A percentile compares a stretch with the other conserved stretches of the same genome.
Evolutionary conservation across 1,140 invertebrate genomes (phyloP).

Genomic region (Melipona quadrifasciata): DNA sequence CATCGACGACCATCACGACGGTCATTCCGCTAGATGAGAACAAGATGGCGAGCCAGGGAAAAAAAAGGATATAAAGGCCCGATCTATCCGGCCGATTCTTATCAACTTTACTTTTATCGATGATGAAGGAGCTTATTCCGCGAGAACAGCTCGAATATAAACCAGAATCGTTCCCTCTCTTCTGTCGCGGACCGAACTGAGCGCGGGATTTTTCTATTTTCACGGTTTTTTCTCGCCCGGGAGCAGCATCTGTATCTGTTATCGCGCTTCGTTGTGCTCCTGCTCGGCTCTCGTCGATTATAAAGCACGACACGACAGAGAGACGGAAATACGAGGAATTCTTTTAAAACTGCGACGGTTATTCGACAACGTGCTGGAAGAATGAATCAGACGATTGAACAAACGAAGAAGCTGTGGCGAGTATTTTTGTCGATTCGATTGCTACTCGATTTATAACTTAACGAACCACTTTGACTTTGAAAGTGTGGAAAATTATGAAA

Average conservation of each 20-base stretch:
- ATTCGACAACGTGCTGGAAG: neutral
- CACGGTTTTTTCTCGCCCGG: neutral
- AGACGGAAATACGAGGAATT: neutral
- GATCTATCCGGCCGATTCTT: conserved; percentile 30
- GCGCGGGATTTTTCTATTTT: neutral
- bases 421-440: too few relatives aligned
- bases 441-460: too few relatives aligned
- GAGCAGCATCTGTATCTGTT: neutral
- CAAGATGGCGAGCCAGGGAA: conserved; percentile 12
- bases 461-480: too few relatives aligned
- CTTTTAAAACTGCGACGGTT: neutral
- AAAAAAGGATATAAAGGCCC: conserved; percentile 31
- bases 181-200: neutral
- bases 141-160: conserved; percentile 16
- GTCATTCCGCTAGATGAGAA: conserved; percentile 31
- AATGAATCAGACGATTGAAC: too few relatives aligned
- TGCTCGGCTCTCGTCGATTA: neutral
- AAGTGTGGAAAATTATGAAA: too few relatives aligned
- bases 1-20: neutral
- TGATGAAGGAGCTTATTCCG: conserved; percentile 33
- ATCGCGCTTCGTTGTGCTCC: neutral
- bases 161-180: neutral
- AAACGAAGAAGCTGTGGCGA: too few relatives aligned
- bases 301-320: neutral
- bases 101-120: conserved; percentile 40